Base-by-base conservation (phyloP, 2,113 vertebrate genomes). In the Mionectes macconnelli region DNA sequence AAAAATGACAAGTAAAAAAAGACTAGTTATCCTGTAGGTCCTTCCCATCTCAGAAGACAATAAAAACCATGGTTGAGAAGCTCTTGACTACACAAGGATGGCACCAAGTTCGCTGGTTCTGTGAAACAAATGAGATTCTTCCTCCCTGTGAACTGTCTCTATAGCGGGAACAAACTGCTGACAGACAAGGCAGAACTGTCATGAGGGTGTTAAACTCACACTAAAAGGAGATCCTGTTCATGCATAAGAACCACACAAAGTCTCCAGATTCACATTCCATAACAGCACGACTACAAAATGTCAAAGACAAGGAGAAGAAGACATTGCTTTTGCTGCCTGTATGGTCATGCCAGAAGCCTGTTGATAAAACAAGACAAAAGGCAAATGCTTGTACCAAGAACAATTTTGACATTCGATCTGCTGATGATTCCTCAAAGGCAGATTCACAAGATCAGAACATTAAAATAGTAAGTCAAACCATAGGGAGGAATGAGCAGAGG, bases 181-280 rank as follows among this genome's bases (percentile, higher is more conserved):
- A 84, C 21, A 69, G 28, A 42, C 14, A 55, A 79, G 53, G 49
- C 1, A 68, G 27, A 76, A 50, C 18, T 47, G 75, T 24, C 4
- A 1, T 4, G 3, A 64, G 27, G 39, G 21, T 42, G 49, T 57
- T 49, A 56, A 0, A 0, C 6, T 60, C 23, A 59, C 45, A 64
- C 33, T 30, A 68, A 52, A 76, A 83, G 22, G 11, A 83, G 75
- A 49, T 8, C 18, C 14, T 10, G 5, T 12, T 40, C 50, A 55
- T n/a, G 44, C 18, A 25, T 2, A 50, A 81, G 20, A 15, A 77
- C 11, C 18, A 14, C 1, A 60, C 14, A 31, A 64, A 75, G 27
- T 9, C 33, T 64, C 74, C 30, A 75, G 59, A 20, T 14, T 16
- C 39, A 55, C 21, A 44, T 27, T 52, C 25, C 31, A 42, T 13